phyloP scores from a whole-genome alignment of 1,140 invertebrate species.

The Leucophenga varia region DNA sequence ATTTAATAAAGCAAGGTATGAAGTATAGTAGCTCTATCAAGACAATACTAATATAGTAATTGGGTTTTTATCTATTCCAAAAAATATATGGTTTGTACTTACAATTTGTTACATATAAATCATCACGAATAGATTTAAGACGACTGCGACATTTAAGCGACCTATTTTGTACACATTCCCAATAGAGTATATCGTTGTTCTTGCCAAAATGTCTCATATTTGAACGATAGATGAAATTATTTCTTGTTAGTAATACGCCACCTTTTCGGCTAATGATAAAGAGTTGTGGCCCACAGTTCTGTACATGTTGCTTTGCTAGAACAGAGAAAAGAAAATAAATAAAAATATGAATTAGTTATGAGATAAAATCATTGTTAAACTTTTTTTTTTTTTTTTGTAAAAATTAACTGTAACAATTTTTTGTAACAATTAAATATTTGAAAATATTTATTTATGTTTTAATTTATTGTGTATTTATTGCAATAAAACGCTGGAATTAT shows the following conservation, averaged over 20 bases:
- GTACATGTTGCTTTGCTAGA: slow-evolving; percentile 44
- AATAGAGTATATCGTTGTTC: slow-evolving; percentile 46
- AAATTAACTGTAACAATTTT: too few species aligned
- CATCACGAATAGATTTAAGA: slow-evolving; percentile 51
- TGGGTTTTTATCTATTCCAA: background rate
- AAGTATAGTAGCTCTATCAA: too few species aligned
- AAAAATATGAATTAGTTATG: too few species aligned
- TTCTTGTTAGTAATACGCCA: slow-evolving; percentile 45
- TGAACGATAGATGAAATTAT: slow-evolving; percentile 53
- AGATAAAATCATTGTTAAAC: too few species aligned
- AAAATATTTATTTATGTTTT: too few species aligned
- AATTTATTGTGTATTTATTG: too few species aligned
- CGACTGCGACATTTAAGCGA: slow-evolving; percentile 52
- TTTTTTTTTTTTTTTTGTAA: too few species aligned
- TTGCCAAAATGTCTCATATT: slow-evolving; percentile 51
- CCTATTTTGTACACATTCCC: slow-evolving; percentile 55
- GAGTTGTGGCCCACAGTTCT: slow-evolving; percentile 45
- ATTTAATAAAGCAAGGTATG: too few species aligned
- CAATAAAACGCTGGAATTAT: too few species aligned
- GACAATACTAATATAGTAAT: too few species aligned
- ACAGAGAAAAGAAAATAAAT: slow-evolving; percentile 10
- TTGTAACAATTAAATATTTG: too few species aligned
- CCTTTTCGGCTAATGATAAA: slow-evolving; percentile 54
- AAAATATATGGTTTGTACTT: slow-evolving; percentile 10
- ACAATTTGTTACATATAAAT: slow-evolving; percentile 55